Percentiles rank a stretch among this genome's conserved stretches.
phyloP scores from a whole-genome alignment of 2,797 vertebrate species.

The Liparis tanakae region DNA sequence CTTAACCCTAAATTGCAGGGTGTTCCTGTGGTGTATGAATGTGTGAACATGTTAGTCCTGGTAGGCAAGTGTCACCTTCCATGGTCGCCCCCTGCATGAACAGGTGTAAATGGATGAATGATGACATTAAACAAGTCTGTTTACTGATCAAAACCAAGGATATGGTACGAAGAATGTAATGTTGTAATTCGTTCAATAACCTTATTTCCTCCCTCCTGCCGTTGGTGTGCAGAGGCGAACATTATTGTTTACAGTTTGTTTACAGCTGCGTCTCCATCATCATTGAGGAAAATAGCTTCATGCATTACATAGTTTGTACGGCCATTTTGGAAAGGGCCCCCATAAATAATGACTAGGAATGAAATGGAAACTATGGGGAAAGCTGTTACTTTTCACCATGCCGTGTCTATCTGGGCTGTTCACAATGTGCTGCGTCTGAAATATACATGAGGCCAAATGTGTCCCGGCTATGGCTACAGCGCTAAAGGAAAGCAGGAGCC shows the following conservation, averaged over 20 bases:
- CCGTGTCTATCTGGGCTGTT: conserved; percentile 47
- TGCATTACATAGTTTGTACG: conserved; percentile 60
- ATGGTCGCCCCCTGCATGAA: no score
- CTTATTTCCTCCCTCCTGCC: conserved; percentile 21
- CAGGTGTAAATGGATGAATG: no score
- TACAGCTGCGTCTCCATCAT: conserved; percentile 63
- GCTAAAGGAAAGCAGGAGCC: conserved; percentile 18
- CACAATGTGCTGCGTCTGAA: conserved; percentile 66
- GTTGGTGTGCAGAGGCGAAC: conserved; percentile 36
- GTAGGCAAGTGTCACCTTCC: no score
- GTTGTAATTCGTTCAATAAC: conserved; percentile 21
- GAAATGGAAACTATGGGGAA: conserved; percentile 73
- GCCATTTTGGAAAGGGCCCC: conserved; percentile 55
- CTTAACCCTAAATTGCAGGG: no score
- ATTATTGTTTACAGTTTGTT: conserved; percentile 54
- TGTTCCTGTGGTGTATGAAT: no score
- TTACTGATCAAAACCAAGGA: conserved; percentile 34
- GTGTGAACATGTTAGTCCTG: no score
- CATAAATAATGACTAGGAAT: conserved; percentile 70
- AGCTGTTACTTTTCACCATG: conserved; percentile 69
- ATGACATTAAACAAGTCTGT: no score
- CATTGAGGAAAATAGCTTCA: conserved; percentile 61
- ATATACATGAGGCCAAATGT: conserved; percentile 77
- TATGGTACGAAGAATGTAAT: conserved; percentile 15
- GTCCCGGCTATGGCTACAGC: conserved; percentile 39